A percentile compares a stretch with the other conserved stretches of the same genome.
Conservation (phyloP, 1,140 invertebrate species). For the Pinna nobilis region DNA sequence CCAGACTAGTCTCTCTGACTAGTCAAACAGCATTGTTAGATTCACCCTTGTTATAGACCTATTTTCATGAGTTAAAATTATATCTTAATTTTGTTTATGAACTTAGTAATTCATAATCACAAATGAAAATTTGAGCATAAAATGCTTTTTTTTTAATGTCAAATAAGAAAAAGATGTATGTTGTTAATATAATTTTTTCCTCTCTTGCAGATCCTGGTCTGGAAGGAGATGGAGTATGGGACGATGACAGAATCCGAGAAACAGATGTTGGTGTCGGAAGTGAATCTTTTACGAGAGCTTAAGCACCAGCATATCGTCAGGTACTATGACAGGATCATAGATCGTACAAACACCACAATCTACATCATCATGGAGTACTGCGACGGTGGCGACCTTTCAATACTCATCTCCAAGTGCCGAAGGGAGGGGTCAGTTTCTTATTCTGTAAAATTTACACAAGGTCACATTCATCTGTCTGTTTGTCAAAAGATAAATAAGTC, state of each 20-base stretch:
- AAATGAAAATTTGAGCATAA: too few relatives aligned
- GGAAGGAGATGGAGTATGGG: conserved; percentile 74
- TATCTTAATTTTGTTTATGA: too few relatives aligned
- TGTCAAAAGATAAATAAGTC: too few relatives aligned
- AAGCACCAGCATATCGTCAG: conserved; percentile 71
- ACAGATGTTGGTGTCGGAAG: conserved; percentile 73
- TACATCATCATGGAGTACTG: conserved; percentile 75
- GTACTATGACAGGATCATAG: conserved; percentile 74
- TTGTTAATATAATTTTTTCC: background rate
- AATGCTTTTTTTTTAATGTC: too few relatives aligned
- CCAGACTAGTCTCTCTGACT: too few relatives aligned
- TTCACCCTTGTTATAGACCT: too few relatives aligned
- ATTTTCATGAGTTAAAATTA: too few relatives aligned
- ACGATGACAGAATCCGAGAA: conserved; percentile 72
- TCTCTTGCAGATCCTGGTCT: conserved; percentile 67
- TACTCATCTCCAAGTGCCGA: conserved; percentile 61
- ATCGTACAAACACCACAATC: conserved; percentile 64
- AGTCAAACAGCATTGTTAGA: too few relatives aligned
- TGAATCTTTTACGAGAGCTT: conserved; percentile 71
- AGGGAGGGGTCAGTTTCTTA: conserved; percentile 64
- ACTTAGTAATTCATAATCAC: too few relatives aligned
- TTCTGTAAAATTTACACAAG: background rate
- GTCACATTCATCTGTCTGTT: too few relatives aligned
- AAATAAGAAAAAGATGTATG: too few relatives aligned
- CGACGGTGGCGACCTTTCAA: conserved; percentile 70